Evolutionary conservation across 2,113 vertebrate species (phyloP).

Genomic region (Entomyzon cyanotis): DNA sequence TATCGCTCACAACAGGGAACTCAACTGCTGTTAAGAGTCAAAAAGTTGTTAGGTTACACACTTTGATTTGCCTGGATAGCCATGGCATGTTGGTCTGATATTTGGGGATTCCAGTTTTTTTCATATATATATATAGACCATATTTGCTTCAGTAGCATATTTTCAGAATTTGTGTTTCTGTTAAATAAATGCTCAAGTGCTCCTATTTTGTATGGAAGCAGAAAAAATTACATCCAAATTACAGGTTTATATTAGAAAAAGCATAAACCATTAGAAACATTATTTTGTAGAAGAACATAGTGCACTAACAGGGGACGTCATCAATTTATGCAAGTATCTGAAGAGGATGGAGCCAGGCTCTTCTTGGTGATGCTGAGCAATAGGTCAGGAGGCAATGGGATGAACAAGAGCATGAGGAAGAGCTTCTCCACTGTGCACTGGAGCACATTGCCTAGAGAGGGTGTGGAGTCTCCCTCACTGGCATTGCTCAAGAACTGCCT

Average conservation of each 20-base stretch:
- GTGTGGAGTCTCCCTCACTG: background rate
- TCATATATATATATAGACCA: background rate
- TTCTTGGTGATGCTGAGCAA: background rate
- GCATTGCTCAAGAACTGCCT: background rate
- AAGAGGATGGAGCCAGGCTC: background rate
- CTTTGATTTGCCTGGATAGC: background rate
- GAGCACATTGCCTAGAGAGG: background rate
- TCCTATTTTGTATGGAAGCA: background rate
- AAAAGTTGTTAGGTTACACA: background rate
- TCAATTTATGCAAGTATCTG: background rate
- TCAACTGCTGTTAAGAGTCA: background rate
- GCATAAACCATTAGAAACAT: background rate
- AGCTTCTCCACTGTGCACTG: background rate
- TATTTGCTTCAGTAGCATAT: background rate
- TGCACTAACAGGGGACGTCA: background rate
- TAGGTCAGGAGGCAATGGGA: background rate
- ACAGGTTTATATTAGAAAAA: background rate
- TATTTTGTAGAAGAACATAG: background rate
- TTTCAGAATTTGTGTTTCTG: background rate
- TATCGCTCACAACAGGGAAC: background rate
- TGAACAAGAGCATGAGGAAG: background rate
- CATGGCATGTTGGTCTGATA: background rate
- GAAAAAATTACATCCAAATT: background rate
- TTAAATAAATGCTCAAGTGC: background rate
- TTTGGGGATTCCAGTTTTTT: background rate